Evolutionary conservation across 1,140 invertebrate genomes (phyloP).

Genomic region (Conus ventricosus): DNA sequence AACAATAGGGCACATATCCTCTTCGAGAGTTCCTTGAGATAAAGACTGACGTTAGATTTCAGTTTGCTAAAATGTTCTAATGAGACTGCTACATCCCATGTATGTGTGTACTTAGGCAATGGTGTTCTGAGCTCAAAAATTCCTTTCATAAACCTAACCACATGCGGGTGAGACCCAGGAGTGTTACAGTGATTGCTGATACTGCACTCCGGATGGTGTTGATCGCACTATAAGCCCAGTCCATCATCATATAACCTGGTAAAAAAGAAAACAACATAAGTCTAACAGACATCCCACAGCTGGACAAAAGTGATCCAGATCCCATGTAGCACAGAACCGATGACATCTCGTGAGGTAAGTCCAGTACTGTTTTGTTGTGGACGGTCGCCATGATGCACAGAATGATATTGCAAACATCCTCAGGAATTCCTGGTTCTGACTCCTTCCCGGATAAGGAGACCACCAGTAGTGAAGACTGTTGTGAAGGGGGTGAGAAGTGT

Average conservation of each 20-base stretch:
- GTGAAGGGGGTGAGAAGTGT: neutral
- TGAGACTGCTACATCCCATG: neutral
- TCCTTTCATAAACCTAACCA: neutral
- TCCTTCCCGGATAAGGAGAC: neutral
- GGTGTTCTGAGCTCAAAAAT: neutral
- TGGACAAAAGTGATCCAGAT: conserved; percentile 37
- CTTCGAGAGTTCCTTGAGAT: neutral
- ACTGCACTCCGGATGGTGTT: too few relatives aligned
- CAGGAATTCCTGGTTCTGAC: conserved; percentile 25
- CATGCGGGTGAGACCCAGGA: conserved; percentile 16
- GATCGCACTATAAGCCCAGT: conserved; percentile 22
- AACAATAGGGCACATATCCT: neutral
- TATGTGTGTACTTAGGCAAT: neutral
- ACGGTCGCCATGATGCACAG: conserved; percentile 34
- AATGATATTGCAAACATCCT: conserved; percentile 37
- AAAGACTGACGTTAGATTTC: neutral
- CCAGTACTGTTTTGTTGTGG: conserved; percentile 44
- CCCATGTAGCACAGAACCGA: conserved; percentile 34
- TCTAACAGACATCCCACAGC: conserved; percentile 37
- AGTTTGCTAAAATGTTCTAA: neutral
- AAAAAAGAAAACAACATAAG: too few relatives aligned
- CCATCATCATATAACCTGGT: conserved; percentile 28
- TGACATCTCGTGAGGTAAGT: conserved; percentile 41
- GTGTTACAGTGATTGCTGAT: conserved; percentile 30
- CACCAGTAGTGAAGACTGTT: neutral